phyloP scores from a whole-genome alignment of 2,113 vertebrate species.

The Corynorhinus townsendii region DNA sequence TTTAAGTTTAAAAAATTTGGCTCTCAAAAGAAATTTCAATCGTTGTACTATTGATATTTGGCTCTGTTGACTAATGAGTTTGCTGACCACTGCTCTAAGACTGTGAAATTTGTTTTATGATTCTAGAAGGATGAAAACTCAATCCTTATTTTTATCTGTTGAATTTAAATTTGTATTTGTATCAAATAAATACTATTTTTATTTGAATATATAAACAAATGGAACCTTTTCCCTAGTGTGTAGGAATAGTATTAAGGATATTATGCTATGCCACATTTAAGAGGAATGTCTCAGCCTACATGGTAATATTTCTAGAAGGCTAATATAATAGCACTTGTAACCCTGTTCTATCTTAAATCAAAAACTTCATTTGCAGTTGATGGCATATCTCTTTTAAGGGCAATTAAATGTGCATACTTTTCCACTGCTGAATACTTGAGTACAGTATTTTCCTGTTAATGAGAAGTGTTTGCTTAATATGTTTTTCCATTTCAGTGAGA shows the following conservation, averaged over 20 bases:
- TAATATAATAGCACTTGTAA: not conserved
- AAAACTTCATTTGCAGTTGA: constrained; percentile 13
- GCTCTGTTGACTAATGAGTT: too few species aligned
- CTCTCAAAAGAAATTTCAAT: too few species aligned
- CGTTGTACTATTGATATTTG: too few species aligned
- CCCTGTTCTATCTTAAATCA: constrained; percentile 35
- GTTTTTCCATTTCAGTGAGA: not conserved
- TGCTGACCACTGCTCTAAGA: too few species aligned
- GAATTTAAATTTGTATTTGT: constrained; percentile 2
- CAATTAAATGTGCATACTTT: constrained; percentile 45
- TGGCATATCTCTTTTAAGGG: constrained; percentile 7
- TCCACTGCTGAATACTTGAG: not conserved
- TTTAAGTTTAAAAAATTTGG: too few species aligned
- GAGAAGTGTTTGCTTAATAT: constrained; percentile 22
- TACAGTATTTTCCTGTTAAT: constrained; percentile 18
- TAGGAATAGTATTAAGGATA: not conserved
- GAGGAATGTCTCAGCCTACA: not conserved
- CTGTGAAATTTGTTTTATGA: not conserved
- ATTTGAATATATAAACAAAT: not conserved
- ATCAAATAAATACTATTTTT: constrained; percentile 27
- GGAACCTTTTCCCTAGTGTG: not conserved
- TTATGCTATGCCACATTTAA: not conserved
- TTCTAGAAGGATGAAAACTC: not conserved
- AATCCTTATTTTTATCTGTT: not conserved
- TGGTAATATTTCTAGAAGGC: constrained; percentile 1